Conservation (phyloP, 2,797 vertebrate species). For the Cuculus canorus region DNA sequence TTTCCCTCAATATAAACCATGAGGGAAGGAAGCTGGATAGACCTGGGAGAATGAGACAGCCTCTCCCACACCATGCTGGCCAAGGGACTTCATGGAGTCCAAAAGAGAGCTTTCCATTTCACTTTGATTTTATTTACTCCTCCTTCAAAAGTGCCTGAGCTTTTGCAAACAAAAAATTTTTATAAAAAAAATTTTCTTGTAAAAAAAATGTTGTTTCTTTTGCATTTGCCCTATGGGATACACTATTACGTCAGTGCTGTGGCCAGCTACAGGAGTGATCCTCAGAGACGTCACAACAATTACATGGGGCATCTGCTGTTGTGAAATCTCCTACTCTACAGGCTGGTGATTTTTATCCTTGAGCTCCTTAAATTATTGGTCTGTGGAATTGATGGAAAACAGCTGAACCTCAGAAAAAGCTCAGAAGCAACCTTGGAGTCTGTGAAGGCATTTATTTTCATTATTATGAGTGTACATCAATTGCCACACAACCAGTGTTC, state of each 20-base stretch:
- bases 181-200: too few species aligned
- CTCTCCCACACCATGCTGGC: background rate
- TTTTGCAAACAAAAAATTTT: background rate
- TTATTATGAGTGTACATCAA: background rate
- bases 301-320: fast-evolving
- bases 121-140: background rate
- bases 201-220: background rate
- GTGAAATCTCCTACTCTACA: background rate
- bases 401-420: background rate
- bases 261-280: background rate
- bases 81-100: background rate
- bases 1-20: background rate
- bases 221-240: background rate
- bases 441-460: background rate
- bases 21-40: background rate
- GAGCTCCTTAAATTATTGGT: background rate
- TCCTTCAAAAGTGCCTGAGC: background rate
- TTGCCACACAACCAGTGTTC: fast-evolving
- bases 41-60: background rate
- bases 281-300: background rate
- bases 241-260: background rate
- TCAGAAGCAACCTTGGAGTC: background rate
- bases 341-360: background rate
- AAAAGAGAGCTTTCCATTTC: background rate
- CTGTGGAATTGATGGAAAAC: background rate